Evolutionary conservation across 2,113 vertebrate genomes (phyloP), one percentile per base, ranked within the genome.

Genomic region (Crotophaga sulcirostris): DNA sequence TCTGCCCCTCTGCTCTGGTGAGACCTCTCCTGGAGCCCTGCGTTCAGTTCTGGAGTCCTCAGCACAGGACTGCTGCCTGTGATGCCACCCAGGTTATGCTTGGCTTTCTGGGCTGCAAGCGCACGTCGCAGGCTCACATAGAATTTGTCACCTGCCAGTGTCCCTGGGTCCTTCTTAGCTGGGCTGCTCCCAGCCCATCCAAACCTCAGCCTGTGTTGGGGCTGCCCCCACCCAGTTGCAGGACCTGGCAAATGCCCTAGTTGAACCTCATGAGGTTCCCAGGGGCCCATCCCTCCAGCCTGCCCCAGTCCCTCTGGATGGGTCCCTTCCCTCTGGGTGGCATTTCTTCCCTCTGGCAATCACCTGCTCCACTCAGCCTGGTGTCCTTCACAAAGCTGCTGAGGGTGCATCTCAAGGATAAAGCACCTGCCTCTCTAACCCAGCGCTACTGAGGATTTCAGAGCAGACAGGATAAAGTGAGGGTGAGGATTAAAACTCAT

Each of bases 61-160:
- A 19, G 45, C 45, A 47, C 45, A 18, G 45, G 45, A 19, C 45
- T 47, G 45, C 45, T 47, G 45, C 16, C 45, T 19, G 45, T 47
- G 45, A 34, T 3, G 11, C 45, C 42, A 24, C 59, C 59, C 40
- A 18, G 69, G 23, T 7, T 6, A 11, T 1, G 2, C 16, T 10
- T 20, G 49, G 40, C 26, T 45, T 36, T 36, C 64, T n/a, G 66
- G 6, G 64, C 63, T 36, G 31, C 1, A 2, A 60, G 36, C 0
- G 2, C 59, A 36, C 6, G 2, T 21, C 54, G 31, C n/a, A 1
- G 0, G 28, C 7, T 62, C 33, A 13, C 15, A 13, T 36, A 20
- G 16, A 5, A 3, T 21, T 25, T 58, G 34, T 51, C 83, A 19
- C 44, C 44, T 62, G 42, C 24, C 10, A 9, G 19, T 28, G 15